Evolutionary conservation across 2,888 invertebrate species (phyloP).

Genomic region (Xylota segnis): DNA sequence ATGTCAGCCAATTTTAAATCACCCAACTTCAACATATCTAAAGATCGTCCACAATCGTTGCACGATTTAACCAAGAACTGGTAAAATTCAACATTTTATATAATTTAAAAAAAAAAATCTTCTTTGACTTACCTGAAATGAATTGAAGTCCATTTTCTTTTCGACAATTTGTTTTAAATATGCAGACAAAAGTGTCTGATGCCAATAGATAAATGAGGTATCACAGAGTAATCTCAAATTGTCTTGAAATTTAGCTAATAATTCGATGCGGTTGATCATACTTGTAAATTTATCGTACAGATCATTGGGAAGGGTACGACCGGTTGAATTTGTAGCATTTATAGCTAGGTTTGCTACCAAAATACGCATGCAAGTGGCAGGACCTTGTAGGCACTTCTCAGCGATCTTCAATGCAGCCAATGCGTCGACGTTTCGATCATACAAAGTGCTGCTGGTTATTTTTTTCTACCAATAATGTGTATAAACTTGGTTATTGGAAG

Average conservation of each 20-base stretch:
- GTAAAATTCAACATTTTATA: slow-evolving; percentile 26
- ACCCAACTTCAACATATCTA: slow-evolving; percentile 75
- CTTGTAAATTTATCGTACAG: slow-evolving; percentile 87
- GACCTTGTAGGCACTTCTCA: slow-evolving; percentile 88
- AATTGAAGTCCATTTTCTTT: slow-evolving; percentile 87
- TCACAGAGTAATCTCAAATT: slow-evolving; percentile 88
- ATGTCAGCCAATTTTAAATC: slow-evolving; percentile 79
- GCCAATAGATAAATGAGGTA: slow-evolving; percentile 93
- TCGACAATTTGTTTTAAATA: slow-evolving; percentile 91
- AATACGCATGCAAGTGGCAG: slow-evolving; percentile 87
- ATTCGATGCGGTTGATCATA: slow-evolving; percentile 88
- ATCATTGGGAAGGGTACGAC: slow-evolving; percentile 85
- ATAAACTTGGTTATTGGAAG: not conserved
- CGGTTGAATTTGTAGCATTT: slow-evolving; percentile 87
- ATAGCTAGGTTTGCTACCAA: slow-evolving; percentile 89
- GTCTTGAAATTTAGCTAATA: slow-evolving; percentile 87
- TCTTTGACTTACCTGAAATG: slow-evolving; percentile 79
- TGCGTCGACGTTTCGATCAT: slow-evolving; percentile 88
- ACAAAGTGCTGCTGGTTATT: slow-evolving; percentile 87
- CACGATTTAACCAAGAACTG: slow-evolving; percentile 85
- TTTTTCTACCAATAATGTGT: slow-evolving; percentile 84
- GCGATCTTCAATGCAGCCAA: slow-evolving; percentile 91
- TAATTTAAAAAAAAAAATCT: not conserved
- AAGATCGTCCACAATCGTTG: slow-evolving; percentile 82
- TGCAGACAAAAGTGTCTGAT: slow-evolving; percentile 90